A percentile compares a stretch with the other conserved stretches of the same genome.
phyloP scores from a whole-genome alignment of 2,888 invertebrate species.

The Macropis europaea region DNA sequence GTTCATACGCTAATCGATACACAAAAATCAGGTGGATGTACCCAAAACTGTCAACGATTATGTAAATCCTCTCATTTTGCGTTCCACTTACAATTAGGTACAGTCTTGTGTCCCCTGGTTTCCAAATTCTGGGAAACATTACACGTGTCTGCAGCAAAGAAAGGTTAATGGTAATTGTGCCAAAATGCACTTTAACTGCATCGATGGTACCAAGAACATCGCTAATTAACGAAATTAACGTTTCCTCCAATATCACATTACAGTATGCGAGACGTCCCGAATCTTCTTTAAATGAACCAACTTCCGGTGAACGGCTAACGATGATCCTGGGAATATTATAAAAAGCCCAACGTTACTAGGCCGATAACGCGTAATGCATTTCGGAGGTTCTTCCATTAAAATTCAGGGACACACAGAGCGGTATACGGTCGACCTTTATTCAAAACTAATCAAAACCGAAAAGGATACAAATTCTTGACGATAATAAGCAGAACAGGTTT shows the following conservation, averaged over 20 bases:
- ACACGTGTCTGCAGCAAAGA: conserved; percentile 5
- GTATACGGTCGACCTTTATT: neutral
- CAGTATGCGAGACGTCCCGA: conserved; percentile 1
- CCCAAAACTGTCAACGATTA: too few species aligned
- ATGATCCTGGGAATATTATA: neutral
- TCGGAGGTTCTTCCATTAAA: conserved; percentile 28
- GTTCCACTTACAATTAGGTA: too few species aligned
- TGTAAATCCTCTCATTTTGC: too few species aligned
- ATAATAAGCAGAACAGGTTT: conserved; percentile 28
- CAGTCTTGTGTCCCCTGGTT: neutral
- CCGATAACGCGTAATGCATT: conserved; percentile 23
- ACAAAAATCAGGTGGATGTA: too few species aligned
- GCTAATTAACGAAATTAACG: conserved; percentile 52
- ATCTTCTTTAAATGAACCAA: neutral
- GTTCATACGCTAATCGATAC: too few species aligned
- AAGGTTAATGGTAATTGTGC: conserved; percentile 40
- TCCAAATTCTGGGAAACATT: conserved; percentile 19
- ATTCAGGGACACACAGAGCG: conserved; percentile 15
- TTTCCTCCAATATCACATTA: conserved; percentile 40
- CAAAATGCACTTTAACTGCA: conserved; percentile 34
- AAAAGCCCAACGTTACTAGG: conserved; percentile 8
- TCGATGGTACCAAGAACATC: conserved; percentile 21
- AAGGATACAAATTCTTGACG: conserved; percentile 1
- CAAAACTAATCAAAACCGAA: conserved; percentile 20
- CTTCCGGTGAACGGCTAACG: conserved; percentile 6